Evolutionary conservation across 2,113 vertebrate species (phyloP).

Genomic region (Equus przewalskii): DNA sequence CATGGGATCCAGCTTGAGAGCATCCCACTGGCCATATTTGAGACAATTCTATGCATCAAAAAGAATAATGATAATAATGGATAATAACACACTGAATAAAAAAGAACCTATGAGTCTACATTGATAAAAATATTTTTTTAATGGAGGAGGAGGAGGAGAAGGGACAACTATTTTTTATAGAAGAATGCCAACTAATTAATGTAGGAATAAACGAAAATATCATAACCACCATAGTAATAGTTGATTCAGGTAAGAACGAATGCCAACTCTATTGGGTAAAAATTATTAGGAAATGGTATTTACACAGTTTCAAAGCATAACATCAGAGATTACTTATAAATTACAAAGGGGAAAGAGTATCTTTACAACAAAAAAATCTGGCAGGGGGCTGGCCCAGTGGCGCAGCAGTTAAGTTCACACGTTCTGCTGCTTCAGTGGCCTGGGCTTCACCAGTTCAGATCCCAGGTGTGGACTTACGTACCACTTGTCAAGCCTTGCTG

Average conservation of each 20-base stretch:
- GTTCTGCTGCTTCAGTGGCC: too few relatives aligned
- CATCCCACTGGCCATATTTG: neutral
- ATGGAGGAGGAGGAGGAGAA: neutral
- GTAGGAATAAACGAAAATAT: neutral
- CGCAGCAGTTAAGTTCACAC: too few relatives aligned
- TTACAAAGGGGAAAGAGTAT: constrained; percentile 46
- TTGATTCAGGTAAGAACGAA: neutral
- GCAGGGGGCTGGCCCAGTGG: neutral
- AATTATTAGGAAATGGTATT: neutral
- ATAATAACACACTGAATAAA: neutral
- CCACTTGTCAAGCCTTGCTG: too few relatives aligned
- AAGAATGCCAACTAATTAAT: constrained; percentile 26
- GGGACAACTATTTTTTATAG: neutral
- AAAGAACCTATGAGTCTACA: neutral
- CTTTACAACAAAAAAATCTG: constrained; percentile 6
- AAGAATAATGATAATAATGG: neutral
- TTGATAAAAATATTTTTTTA: neutral
- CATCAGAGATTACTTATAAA: neutral
- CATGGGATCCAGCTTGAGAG: neutral
- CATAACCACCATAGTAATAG: neutral
- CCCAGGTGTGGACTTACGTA: too few relatives aligned
- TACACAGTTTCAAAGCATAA: constrained; percentile 27
- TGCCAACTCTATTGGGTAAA: neutral
- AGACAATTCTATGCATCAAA: neutral
- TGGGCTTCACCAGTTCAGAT: too few relatives aligned